A percentile compares a stretch with the other conserved stretches of the same genome.
phyloP scores from a whole-genome alignment of 2,797 vertebrate genomes.

The Ispidina lecontei region DNA sequence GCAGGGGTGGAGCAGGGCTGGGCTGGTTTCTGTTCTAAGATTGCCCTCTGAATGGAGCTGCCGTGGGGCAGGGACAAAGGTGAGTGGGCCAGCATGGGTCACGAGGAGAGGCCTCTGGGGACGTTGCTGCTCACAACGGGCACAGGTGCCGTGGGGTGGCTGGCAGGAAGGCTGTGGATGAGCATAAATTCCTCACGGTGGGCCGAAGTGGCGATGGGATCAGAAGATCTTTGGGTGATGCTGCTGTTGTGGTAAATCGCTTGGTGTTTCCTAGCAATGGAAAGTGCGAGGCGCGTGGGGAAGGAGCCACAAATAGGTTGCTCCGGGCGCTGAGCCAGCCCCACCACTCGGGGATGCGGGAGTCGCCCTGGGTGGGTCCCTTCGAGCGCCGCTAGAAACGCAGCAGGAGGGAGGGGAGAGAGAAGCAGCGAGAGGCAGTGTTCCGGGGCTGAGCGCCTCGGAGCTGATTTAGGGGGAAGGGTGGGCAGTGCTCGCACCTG shows the following conservation, averaged over 20 bases:
- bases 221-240: not conserved
- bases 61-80: fast-evolving
- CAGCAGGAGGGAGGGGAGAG: not conserved
- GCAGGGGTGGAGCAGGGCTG: not conserved
- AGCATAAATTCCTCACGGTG: not conserved
- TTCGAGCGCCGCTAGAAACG: not conserved
- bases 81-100: not conserved
- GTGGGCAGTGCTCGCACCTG: too few species aligned
- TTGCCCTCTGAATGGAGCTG: not conserved
- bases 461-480: not conserved
- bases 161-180: not conserved
- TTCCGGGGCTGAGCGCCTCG: not conserved
- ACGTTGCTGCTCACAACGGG: fast-evolving
- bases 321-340: not conserved
- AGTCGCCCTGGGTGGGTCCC: not conserved
- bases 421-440: not conserved
- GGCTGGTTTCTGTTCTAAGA: not conserved
- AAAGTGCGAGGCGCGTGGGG: fast-evolving
- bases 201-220: not conserved
- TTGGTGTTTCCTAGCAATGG: not conserved
- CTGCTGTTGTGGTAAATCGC: not conserved
- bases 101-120: fast-evolving
- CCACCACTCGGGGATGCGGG: not conserved
- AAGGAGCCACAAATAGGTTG: not conserved
- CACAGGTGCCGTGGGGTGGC: not conserved